These are phyloP conservation scores for Charaxes varanes DNA, from an alignment of 1,140 invertebrate genomes.

Conservation along the genomic window DNA sequence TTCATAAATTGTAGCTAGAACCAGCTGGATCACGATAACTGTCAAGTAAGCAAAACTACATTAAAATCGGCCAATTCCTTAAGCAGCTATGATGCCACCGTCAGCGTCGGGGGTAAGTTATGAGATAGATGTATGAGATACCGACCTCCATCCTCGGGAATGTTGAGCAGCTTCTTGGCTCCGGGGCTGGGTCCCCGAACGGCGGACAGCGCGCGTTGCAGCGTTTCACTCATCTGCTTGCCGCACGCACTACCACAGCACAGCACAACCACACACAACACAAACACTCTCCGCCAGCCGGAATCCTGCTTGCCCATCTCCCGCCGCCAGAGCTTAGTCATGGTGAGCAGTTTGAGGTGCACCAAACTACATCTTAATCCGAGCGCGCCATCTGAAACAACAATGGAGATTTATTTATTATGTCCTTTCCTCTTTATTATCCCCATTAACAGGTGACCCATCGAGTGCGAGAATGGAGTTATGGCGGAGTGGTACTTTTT, in stretches of 20 bases:
- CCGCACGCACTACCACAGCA: slow-evolving; percentile 40
- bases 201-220: slow-evolving; percentile 69
- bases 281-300: slow-evolving; percentile 44
- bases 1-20: too few relatives aligned
- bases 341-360: slow-evolving; percentile 4
- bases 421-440: too few relatives aligned
- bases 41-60: too few relatives aligned
- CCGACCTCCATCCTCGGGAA: slow-evolving; percentile 73
- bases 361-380: slow-evolving; percentile 14
- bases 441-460: too few relatives aligned
- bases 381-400: slow-evolving; percentile 39
- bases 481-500: too few relatives aligned
- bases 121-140: too few relatives aligned
- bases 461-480: too few relatives aligned
- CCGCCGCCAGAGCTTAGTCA: slow-evolving; percentile 11
- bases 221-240: slow-evolving; percentile 72
- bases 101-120: too few relatives aligned
- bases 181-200: slow-evolving; percentile 68
- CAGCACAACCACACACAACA: slow-evolving; percentile 38
- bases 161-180: slow-evolving; percentile 72
- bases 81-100: too few relatives aligned
- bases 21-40: too few relatives aligned
- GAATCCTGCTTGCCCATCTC: slow-evolving; percentile 47
- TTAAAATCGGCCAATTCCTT: too few relatives aligned
- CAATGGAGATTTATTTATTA: slow-evolving; percentile 11